phyloP scores from a whole-genome alignment of 1,140 invertebrate genomes.

The Penaeus indicus region DNA sequence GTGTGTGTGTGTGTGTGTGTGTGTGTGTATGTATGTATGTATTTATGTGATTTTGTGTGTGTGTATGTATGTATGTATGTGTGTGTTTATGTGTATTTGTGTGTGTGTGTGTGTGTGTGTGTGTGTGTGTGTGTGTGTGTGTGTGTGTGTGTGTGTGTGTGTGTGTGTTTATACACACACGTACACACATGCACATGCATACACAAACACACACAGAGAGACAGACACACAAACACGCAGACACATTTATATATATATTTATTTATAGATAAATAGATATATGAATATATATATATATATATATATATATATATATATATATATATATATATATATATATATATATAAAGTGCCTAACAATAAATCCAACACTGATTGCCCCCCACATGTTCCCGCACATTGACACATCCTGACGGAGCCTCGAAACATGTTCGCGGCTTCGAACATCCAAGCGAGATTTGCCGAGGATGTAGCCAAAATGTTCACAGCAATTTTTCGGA shows the following conservation, averaged over 20 bases:
- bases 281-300: slow-evolving; percentile 30
- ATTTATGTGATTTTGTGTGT: slow-evolving; percentile 28
- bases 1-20: slow-evolving; percentile 27
- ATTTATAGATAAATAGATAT: slow-evolving; percentile 32
- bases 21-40: slow-evolving; percentile 42
- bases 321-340: slow-evolving; percentile 36
- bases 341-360: slow-evolving; percentile 1
- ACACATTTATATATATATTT: not conserved
- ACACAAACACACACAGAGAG: too few relatives aligned
- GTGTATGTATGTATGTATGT: slow-evolving; percentile 39
- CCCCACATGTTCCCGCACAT: not conserved
- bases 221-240: too few relatives aligned
- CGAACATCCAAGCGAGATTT: not conserved
- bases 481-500: slow-evolving; percentile 5
- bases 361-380: not conserved
- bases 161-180: too few relatives aligned
- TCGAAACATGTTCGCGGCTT: slow-evolving; percentile 19
- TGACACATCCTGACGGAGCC: not conserved
- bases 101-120: not conserved
- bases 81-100: slow-evolving; percentile 42
- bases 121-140: not conserved
- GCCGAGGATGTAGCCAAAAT: not conserved
- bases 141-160: not conserved
- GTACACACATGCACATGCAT: too few relatives aligned
- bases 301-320: slow-evolving; percentile 35